These are phyloP conservation scores for Rhopalosiphum padi DNA, from an alignment of 1,140 invertebrate species.

Conservation along the genomic window DNA sequence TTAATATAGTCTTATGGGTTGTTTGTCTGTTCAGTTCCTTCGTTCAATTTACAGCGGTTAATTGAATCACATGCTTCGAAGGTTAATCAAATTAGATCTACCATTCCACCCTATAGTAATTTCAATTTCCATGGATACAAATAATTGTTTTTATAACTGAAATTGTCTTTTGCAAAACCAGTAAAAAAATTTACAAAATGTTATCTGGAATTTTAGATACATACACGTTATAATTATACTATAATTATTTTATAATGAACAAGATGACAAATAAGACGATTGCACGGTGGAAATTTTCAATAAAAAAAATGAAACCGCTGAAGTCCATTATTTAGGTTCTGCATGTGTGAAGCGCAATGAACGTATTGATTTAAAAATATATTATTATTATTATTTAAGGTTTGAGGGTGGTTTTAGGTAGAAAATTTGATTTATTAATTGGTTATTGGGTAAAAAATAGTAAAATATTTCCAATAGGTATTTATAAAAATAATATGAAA, in stretches of 20 bases:
- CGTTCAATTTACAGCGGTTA: constrained; percentile 34
- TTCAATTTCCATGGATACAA: constrained; percentile 20
- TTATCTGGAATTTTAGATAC: background rate
- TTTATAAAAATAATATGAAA: no score
- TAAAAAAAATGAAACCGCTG: background rate
- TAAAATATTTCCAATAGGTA: no score
- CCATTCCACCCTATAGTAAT: background rate
- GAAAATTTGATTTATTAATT: no score
- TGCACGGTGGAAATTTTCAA: background rate
- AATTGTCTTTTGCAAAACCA: background rate
- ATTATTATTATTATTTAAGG: background rate
- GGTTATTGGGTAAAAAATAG: no score
- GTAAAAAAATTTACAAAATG: background rate
- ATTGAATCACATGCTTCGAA: constrained; percentile 31
- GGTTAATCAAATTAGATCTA: constrained; percentile 33
- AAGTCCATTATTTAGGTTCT: background rate
- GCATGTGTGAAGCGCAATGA: background rate
- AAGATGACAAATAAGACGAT: background rate
- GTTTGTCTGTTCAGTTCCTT: constrained; percentile 13
- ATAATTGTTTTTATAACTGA: constrained; percentile 21
- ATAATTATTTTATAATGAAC: background rate
- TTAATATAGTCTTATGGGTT: constrained; percentile 52
- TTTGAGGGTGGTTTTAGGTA: no score
- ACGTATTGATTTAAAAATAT: background rate
- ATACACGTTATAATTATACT: background rate